Base-by-base conservation (phyloP, 2,888 invertebrate genomes). In the Cynaeus angustus region DNA sequence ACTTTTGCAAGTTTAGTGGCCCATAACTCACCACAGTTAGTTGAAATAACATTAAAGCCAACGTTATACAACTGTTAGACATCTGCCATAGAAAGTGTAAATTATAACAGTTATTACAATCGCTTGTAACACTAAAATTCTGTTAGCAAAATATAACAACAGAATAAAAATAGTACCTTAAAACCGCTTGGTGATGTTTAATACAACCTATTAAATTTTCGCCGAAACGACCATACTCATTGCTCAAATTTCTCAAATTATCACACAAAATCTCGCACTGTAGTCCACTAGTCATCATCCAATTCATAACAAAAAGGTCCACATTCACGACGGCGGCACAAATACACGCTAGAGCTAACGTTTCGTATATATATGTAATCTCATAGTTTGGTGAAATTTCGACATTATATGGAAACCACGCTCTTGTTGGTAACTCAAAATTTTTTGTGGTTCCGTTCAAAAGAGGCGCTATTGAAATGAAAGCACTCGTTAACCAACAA, bases 241-340 rank as follows among this genome's bases (percentile, higher is more conserved):
- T 10, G 26, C n/a, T 10, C 0, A 55, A n/a, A 50, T 66, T 58
- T 26, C 58, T 9, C 3, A 66, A 30, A 38, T 58, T 50, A 50
- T 66, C 58, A 28, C 28, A 48, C 50, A 66, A 58, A 56, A 66
- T 28, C 14, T 46, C 26, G 28, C 56, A 58, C 48, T 66, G 58
- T 9, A 33, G 14, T 0, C 45, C 48, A 9, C 37, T 50, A 13
- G 28, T 33, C 28, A 56, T 16, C 56, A 56, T 66, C 3, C 53
- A 13, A 9, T 21, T 43, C 38, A 45, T 13, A 9, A 66, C 26
- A 6, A 66, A 38, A 1, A 28, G 13, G 38, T 66, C 66, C 0
- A 58, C 7, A 38, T n/a, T 16, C 10, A 38, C n/a, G 4, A 9
- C 12, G 6, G n/a, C n/a, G 8, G 13, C 21, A 21, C 21, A 21